phyloP scores from a whole-genome alignment of 2,113 vertebrate species.

The Ciconia boyciana region DNA sequence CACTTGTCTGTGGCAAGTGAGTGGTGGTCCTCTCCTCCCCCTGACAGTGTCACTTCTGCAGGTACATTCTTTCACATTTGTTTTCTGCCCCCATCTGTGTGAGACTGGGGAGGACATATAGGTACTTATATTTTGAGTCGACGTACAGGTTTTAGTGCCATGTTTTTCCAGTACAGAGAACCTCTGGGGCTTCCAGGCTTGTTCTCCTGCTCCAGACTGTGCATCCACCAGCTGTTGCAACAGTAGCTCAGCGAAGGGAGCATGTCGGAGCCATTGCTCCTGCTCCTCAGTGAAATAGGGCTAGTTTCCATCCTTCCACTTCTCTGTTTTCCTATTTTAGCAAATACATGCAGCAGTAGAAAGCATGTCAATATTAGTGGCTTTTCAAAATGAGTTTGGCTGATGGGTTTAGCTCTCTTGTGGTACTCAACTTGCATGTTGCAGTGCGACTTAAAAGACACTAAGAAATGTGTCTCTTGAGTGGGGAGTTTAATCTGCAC shows the following conservation, averaged over 20 bases:
- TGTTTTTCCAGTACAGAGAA: background rate
- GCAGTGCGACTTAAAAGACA: background rate
- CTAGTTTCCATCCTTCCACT: background rate
- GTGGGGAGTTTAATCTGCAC: background rate
- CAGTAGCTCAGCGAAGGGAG: accelerated
- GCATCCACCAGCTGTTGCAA: background rate
- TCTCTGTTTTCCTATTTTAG: background rate
- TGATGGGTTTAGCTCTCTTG: background rate
- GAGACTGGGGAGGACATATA: background rate
- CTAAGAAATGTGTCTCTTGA: background rate
- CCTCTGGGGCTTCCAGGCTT: background rate
- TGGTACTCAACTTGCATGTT: background rate
- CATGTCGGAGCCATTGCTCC: background rate
- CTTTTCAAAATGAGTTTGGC: background rate
- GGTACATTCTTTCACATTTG: background rate
- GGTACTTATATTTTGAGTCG: background rate
- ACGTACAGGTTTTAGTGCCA: accelerated
- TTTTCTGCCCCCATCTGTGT: background rate
- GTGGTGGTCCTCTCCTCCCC: accelerated
- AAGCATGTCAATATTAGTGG: background rate
- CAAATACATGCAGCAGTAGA: background rate
- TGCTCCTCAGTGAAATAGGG: background rate
- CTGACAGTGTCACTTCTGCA: accelerated
- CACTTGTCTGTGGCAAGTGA: background rate
- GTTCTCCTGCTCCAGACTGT: background rate